These are phyloP conservation scores for Philantomba maxwellii DNA, from an alignment of 2,113 vertebrate genomes.

Conservation along the genomic window DNA sequence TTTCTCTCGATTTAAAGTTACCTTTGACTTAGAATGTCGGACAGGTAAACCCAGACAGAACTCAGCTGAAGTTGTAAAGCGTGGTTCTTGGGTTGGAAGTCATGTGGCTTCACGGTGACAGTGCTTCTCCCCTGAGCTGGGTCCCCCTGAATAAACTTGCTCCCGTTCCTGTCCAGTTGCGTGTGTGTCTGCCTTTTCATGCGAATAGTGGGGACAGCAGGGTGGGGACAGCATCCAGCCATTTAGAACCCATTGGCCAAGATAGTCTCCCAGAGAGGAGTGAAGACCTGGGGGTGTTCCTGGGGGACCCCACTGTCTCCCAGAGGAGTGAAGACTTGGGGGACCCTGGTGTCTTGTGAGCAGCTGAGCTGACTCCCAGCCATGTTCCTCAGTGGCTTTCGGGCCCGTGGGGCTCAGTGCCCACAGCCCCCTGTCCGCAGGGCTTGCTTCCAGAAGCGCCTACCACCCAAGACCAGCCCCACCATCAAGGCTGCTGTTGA, in stretches of 20 bases:
- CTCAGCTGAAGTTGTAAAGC: background rate
- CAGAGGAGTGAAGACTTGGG: background rate
- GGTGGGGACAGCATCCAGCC: too few relatives aligned
- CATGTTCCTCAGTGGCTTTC: background rate
- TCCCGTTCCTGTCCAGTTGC: background rate
- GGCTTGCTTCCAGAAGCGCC: background rate
- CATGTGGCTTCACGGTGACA: background rate
- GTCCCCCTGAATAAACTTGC: background rate
- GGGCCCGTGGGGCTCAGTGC: rapidly evolving
- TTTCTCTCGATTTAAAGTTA: background rate
- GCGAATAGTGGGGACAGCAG: background rate
- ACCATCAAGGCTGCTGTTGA: background rate
- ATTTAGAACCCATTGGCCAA: background rate
- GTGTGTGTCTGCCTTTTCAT: background rate
- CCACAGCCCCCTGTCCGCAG: background rate
- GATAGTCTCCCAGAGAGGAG: background rate
- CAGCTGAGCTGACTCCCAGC: background rate
- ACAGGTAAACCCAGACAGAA: background rate
- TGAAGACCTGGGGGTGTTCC: background rate
- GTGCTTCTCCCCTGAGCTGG: background rate
- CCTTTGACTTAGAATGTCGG: background rate
- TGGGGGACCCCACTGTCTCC: background rate
- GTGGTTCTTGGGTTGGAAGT: background rate
- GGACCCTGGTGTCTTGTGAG: background rate
- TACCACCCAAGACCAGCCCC: background rate